A percentile compares a stretch with the other conserved stretches of the same genome.
Evolutionary conservation across 2,797 vertebrate genomes (phyloP).

Genomic region (Stomatorhinus walkeri): DNA sequence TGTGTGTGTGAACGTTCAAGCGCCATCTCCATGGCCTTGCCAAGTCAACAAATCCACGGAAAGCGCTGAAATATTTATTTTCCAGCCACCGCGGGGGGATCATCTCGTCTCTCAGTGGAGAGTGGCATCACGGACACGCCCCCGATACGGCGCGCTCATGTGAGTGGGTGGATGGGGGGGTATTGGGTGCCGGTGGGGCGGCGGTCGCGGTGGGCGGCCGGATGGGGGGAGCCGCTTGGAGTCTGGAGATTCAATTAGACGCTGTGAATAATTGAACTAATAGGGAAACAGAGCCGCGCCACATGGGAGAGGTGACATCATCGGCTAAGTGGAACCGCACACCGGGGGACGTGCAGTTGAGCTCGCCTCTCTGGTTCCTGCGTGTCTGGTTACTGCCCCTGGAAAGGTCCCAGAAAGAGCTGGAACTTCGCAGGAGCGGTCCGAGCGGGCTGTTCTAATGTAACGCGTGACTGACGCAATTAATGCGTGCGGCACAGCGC

Average conservation of each 20-base stretch:
- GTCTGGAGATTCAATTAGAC: constrained; percentile 35
- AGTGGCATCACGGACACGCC: background rate
- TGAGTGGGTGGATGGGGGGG: background rate
- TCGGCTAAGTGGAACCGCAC: constrained; percentile 26
- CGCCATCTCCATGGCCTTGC: constrained; percentile 17
- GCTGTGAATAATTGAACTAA: constrained; percentile 38
- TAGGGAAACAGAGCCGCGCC: constrained; percentile 32
- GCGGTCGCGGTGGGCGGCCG: background rate
- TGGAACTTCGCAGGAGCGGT: background rate
- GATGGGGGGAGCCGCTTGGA: constrained; percentile 14
- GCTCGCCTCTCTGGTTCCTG: constrained; percentile 29
- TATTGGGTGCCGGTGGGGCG: too few species aligned
- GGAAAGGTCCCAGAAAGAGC: constrained; percentile 1
- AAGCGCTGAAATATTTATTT: constrained; percentile 36
- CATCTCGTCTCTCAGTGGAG: constrained; percentile 2
- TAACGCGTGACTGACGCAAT: background rate
- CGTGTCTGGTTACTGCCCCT: constrained; percentile 24
- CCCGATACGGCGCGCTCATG: background rate
- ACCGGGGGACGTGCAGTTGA: background rate
- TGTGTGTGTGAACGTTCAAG: background rate
- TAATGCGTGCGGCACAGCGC: background rate
- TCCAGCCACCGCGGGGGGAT: constrained; percentile 19
- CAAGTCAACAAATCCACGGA: constrained; percentile 33
- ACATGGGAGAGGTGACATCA: constrained; percentile 40
- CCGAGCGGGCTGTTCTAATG: background rate